Base-by-base conservation (phyloP, 1,140 invertebrate genomes). In the Scaptodrosophila lebanonensis region DNA sequence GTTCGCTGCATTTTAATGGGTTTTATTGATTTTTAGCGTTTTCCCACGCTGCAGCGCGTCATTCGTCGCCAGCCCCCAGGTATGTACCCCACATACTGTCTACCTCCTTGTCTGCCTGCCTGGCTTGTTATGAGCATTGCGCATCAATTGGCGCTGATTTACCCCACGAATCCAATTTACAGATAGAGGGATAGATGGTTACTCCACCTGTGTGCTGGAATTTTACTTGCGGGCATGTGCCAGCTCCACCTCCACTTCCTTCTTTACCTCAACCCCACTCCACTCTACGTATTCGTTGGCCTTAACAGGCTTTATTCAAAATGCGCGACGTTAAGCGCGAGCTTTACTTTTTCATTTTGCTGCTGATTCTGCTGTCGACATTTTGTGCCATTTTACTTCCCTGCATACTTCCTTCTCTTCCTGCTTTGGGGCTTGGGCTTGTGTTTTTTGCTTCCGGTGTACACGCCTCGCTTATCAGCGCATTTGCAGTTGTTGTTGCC, bases 391-490 rank as follows among this genome's bases (percentile, higher is more conserved):
- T 25, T 25, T 25, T 25, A 25, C 8, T n/a, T n/a, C n/a, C n/a
- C n/a, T n/a, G n/a, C n/a, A n/a, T n/a, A n/a, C n/a, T n/a, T n/a
- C 53, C 50, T 51, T 60, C 48, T 53, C 13, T 9, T 39, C 58
- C 25, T 13, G n/a, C 9, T 16, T 32, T 25, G 53, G 36, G n/a
- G n/a, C n/a, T n/a, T n/a, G n/a, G n/a, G n/a, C n/a, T 15, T 49
- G 30, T 35, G 45, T 50, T 45, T 30, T 29, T 32, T 33, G 64
- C 54, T 69, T 79, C 75, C 73, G 75, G 60, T 73, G 65, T 56
- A 60, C 54, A 73, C 68, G 68, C 68, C 73, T 72, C 65, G 52
- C 75, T 82, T 79, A 79, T 79, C 73, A 73, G 68, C 68, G 68
- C 45, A 73, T 79, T 77, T 69, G 61, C 73, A 69, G 75, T 62